Evolutionary conservation across 2,797 vertebrate genomes (phyloP).

Genomic region (Onychomys torridus): DNA sequence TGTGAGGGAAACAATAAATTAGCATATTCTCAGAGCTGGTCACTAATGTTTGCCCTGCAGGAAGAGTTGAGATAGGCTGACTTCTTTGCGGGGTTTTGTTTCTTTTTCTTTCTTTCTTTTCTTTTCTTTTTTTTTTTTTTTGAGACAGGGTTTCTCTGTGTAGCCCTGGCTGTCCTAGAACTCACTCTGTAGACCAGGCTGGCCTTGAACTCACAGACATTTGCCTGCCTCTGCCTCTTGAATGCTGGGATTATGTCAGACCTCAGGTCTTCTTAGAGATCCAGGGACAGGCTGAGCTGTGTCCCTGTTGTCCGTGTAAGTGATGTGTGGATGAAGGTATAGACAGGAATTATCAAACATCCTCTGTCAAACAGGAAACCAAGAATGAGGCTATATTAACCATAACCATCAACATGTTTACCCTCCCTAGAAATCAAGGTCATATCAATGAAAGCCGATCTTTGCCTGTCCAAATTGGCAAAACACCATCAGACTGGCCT

Average conservation of each 20-base stretch:
- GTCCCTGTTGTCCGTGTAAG: background rate
- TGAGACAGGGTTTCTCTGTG: background rate
- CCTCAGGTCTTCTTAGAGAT: background rate
- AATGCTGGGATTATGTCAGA: too few relatives aligned
- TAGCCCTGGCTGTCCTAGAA: background rate
- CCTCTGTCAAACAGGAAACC: slow-evolving; percentile 3
- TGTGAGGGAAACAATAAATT: background rate
- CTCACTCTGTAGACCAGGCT: background rate
- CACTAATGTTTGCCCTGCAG: background rate
- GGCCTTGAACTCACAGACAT: background rate
- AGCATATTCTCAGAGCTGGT: background rate
- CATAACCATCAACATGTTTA: background rate
- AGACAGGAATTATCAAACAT: background rate
- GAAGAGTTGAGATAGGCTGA: background rate
- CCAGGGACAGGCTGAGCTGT: background rate
- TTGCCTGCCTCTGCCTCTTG: too few relatives aligned
- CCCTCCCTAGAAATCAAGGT: background rate
- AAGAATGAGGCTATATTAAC: slow-evolving; percentile 5
- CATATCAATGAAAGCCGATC: background rate
- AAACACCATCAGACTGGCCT: background rate
- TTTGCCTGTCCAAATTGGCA: background rate
- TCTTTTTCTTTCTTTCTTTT: background rate
- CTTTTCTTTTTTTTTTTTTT: background rate
- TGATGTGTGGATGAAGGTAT: background rate
- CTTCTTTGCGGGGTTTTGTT: background rate